Conservation (phyloP, 2,888 invertebrate genomes). For the Prenolepis imparis region DNA sequence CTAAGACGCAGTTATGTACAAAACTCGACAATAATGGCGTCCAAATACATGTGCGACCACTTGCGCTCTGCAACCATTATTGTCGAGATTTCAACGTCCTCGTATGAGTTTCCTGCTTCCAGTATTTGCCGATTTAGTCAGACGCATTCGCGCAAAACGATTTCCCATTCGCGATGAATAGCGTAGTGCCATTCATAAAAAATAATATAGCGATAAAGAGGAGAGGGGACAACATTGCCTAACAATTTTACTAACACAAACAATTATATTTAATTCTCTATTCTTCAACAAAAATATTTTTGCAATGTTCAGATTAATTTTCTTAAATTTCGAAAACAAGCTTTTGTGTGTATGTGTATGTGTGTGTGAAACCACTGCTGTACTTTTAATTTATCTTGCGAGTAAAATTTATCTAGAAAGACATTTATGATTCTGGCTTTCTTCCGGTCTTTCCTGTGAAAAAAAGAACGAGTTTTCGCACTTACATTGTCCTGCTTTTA, state of each 20-base stretch:
- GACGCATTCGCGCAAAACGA: constrained; percentile 43
- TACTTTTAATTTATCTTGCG: constrained; percentile 10
- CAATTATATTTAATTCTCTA: not conserved
- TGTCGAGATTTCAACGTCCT: constrained; percentile 48
- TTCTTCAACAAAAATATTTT: not conserved
- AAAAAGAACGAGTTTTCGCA: not conserved
- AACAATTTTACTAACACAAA: constrained; percentile 5
- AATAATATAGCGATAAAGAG: not conserved
- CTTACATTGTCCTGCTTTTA: constrained; percentile 24
- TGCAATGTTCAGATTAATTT: not conserved
- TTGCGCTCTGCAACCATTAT: constrained; percentile 43
- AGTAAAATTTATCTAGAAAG: constrained; percentile 22
- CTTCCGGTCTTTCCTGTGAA: no score
- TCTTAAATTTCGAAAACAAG: not conserved
- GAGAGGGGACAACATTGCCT: not conserved
- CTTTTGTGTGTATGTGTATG: no score
- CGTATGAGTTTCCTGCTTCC: constrained; percentile 46
- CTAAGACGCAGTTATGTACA: constrained; percentile 48
- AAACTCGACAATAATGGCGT: constrained; percentile 53
- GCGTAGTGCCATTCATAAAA: not conserved
- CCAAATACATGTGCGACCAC: constrained; percentile 50
- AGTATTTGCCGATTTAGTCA: constrained; percentile 47
- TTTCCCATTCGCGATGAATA: constrained; percentile 44
- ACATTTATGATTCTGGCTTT: not conserved
- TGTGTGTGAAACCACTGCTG: not conserved